A percentile compares a stretch with the other conserved stretches of the same genome.
These are phyloP conservation scores for Reticulitermes lucifugus DNA, from an alignment of 2,888 invertebrate genomes.

Conservation along the genomic window DNA sequence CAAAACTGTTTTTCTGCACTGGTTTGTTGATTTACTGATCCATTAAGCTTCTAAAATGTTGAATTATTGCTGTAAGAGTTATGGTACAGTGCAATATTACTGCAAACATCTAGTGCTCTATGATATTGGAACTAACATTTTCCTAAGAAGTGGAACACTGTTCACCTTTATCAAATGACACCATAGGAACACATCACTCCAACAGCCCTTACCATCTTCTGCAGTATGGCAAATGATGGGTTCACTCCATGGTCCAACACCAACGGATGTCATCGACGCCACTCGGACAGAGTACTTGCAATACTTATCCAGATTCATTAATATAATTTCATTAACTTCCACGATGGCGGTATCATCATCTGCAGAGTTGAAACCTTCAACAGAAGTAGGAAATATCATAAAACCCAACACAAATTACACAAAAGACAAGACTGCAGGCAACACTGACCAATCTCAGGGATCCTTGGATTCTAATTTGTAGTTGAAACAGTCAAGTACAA, in stretches of 20 bases:
- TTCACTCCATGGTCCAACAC: conserved; percentile 62
- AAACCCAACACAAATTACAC: not conserved
- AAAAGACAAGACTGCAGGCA: not conserved
- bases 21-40: too few species aligned
- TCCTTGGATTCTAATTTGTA: not conserved
- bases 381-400: not conserved
- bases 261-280: conserved; percentile 64
- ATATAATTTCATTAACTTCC: conserved; percentile 19
- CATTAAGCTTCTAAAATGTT: too few species aligned
- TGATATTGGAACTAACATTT: too few species aligned
- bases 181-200: too few species aligned
- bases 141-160: too few species aligned
- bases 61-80: too few species aligned
- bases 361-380: conserved; percentile 18
- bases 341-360: conserved; percentile 21
- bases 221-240: conserved; percentile 61
- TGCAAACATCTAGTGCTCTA: too few species aligned
- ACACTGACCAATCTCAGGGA: not conserved
- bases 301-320: conserved; percentile 60
- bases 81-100: too few species aligned
- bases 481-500: too few species aligned
- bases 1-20: too few species aligned
- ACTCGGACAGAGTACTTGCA: conserved; percentile 66
- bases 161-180: too few species aligned
- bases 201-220: conserved; percentile 60